Conservation (phyloP, 2,888 invertebrate species). For the Trilocha varians region DNA sequence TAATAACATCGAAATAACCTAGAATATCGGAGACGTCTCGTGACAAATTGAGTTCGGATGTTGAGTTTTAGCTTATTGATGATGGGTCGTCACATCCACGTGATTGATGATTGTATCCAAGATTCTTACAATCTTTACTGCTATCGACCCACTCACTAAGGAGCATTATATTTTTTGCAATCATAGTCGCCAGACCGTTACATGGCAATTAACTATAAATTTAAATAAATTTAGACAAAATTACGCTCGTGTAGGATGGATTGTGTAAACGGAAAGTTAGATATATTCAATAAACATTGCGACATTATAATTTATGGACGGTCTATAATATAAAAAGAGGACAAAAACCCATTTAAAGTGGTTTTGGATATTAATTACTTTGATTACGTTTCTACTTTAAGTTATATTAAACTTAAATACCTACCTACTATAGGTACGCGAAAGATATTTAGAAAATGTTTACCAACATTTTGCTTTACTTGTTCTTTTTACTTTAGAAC, state of each 20-base stretch:
- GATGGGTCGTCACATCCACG: constrained; percentile 37
- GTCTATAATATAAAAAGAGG: neutral
- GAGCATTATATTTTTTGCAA: neutral
- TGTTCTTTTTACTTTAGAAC: no score
- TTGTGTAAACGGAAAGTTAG: neutral
- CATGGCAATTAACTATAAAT: constrained; percentile 8
- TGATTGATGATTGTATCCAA: constrained; percentile 39
- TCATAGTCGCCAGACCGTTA: constrained; percentile 14
- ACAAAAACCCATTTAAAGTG: constrained; percentile 1
- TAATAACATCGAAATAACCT: neutral
- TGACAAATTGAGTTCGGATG: constrained; percentile 14
- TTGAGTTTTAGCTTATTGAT: constrained; percentile 42
- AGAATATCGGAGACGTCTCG: neutral
- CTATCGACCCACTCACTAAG: neutral
- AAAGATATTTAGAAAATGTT: no score
- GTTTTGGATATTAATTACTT: no score
- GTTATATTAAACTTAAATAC: no score
- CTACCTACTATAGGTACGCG: no score
- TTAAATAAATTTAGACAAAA: neutral
- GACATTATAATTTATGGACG: neutral
- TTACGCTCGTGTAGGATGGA: constrained; percentile 5
- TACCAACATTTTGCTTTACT: no score
- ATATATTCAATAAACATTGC: neutral
- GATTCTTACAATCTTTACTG: constrained; percentile 16
- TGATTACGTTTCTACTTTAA: no score